Conservation (phyloP, 2,113 vertebrate species). For the Xiphorhynchus elegans region DNA sequence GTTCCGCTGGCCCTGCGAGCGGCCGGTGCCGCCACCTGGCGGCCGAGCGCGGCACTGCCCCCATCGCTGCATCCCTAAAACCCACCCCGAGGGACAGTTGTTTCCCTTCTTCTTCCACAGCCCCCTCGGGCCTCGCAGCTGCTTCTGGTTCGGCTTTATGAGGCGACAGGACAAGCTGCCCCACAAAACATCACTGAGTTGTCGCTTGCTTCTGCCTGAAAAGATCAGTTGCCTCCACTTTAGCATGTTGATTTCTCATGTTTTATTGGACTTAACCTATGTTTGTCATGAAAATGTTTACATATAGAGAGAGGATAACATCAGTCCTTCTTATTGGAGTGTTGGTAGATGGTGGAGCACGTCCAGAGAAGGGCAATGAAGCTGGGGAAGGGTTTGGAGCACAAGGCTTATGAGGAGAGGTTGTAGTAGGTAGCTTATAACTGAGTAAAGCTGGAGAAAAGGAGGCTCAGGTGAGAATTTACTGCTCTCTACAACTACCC, state of each 20-base stretch:
- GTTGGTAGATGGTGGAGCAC: not conserved
- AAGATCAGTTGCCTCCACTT: not conserved
- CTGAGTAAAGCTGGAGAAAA: not conserved
- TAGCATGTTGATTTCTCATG: not conserved
- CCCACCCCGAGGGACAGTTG: not conserved
- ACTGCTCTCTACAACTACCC: not conserved
- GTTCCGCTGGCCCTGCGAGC: not conserved
- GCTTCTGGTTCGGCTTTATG: not conserved
- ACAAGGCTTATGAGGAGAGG: not conserved
- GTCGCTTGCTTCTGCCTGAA: not conserved
- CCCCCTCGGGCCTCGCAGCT: not conserved
- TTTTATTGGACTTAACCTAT: not conserved
- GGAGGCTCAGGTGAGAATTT: not conserved
- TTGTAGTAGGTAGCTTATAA: not conserved
- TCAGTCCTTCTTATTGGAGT: not conserved
- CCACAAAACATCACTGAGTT: not conserved
- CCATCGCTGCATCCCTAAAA: not conserved
- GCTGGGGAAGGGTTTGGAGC: not conserved
- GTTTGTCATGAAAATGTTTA: not conserved
- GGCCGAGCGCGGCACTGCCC: not conserved
- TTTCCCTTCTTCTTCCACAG: not conserved
- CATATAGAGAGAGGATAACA: not conserved
- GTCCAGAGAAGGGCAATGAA: not conserved
- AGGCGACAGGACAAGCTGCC: not conserved
- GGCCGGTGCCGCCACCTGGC: slow-evolving; percentile 48